Base-by-base conservation (phyloP, 1,140 invertebrate species). In the Polypedilum vanderplanki region DNA sequence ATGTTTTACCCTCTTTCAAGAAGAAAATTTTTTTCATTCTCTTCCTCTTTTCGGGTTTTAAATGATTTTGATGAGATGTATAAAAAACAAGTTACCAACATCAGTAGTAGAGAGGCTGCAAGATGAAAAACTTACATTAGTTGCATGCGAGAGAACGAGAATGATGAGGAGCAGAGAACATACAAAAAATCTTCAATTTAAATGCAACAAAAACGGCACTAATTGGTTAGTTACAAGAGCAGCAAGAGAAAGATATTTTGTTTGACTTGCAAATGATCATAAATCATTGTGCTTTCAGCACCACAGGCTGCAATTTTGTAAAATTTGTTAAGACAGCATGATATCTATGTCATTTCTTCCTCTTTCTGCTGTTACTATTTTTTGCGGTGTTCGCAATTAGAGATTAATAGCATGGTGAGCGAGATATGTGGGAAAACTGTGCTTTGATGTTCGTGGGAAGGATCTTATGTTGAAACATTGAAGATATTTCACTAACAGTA, bases 201-300 rank as follows among this genome's bases (percentile, higher is more conserved):
- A 57, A 57, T n/a, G 46, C 46, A 57, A 57, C 24, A 33, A 57
- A 57, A 57, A 57, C n/a, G 46, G 46, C 46, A 57, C 46, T 57
- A 57, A 57, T 57, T 57, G 46, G 46, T 57, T 57, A 57, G 46
- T 57, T 57, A 33, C 46, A n/a, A n/a, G 4, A 57, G 46, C 9
- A 46, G 41, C 41, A 46, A 46, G 41, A 46, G 15, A 46, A 46
- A 46, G 15, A 46, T 46, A 15, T n/a, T n/a, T 15, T n/a, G 46
- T n/a, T 57, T n/a, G 46, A 57, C 12, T 57, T n/a, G 46, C 10
- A 57, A n/a, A 57, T 57, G 46, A 57, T 57, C 46, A 57, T 57
- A 57, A 57, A 57, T 57, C 46, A 57, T 57, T 57, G n/a, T 57
- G 46, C 46, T 57, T 57, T 57, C 46, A 57, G n/a, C 46, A 57